Conservation (phyloP, 2,888 invertebrate genomes). For the Drosophila paramelanica region DNA sequence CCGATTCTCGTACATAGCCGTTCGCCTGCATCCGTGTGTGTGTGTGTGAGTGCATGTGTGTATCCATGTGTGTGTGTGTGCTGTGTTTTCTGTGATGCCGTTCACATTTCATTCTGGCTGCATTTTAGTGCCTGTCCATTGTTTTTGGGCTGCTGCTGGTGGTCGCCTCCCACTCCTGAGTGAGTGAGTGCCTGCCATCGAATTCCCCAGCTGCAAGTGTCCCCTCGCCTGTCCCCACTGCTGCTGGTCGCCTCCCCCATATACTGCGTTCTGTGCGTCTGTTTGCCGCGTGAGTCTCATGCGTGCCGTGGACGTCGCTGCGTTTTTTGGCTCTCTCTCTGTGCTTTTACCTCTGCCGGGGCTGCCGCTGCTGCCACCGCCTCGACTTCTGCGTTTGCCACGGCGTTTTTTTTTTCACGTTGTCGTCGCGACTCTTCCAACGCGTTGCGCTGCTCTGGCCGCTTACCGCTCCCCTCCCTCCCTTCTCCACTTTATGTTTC, state of each 20-base stretch:
- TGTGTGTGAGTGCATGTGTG: conserved; percentile 12
- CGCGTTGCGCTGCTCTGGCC: conserved; percentile 26
- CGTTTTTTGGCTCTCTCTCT: conserved; percentile 13
- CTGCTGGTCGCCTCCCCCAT: conserved; percentile 11
- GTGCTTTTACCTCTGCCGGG: background rate
- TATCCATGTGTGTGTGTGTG: conserved; percentile 30
- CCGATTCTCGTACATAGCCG: conserved; percentile 65
- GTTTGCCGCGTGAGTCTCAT: conserved; percentile 39
- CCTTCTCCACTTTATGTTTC: conserved; percentile 22
- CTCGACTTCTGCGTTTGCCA: conserved; percentile 34
- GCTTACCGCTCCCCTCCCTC: conserved; percentile 35
- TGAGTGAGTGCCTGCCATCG: conserved; percentile 24
- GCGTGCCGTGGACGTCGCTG: conserved; percentile 47
- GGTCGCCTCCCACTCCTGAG: conserved; percentile 25
- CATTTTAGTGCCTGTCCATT: conserved; percentile 70
- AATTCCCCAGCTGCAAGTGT: conserved; percentile 12
- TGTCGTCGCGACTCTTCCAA: conserved; percentile 55
- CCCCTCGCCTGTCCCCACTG: background rate
- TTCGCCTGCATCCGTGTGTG: conserved; percentile 19
- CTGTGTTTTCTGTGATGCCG: conserved; percentile 32
- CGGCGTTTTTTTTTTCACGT: conserved; percentile 51
- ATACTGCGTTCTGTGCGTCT: conserved; percentile 65
- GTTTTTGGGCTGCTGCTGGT: conserved; percentile 42
- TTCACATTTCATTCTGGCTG: conserved; percentile 61
- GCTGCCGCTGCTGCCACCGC: background rate